Conservation (phyloP, 1,140 invertebrate genomes). For the Bombus impatiens region DNA sequence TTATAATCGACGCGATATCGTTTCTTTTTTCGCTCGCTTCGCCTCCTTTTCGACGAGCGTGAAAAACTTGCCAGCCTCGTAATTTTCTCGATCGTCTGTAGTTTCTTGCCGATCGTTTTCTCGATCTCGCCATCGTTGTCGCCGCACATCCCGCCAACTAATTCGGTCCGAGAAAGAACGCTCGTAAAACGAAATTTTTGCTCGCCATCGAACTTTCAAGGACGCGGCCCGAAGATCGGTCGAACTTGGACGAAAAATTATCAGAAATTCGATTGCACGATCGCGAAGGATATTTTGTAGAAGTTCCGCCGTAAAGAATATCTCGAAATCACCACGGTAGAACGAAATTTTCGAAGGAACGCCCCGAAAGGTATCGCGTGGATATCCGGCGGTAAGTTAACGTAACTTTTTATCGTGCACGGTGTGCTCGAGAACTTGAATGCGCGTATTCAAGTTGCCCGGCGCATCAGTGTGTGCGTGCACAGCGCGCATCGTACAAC, state of each 20-base stretch:
- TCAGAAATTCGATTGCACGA: not conserved
- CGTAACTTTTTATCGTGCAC: constrained; percentile 1
- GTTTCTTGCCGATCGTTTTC: constrained; percentile 35
- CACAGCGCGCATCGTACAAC: constrained; percentile 16
- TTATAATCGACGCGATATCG: constrained; percentile 16
- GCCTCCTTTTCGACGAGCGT: not conserved
- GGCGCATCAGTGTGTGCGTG: constrained; percentile 5
- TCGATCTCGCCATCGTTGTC: not conserved
- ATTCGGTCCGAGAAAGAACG: constrained; percentile 13
- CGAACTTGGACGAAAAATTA: not conserved
- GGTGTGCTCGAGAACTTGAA: not conserved
- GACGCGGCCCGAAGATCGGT: too few species aligned
- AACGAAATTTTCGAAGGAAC: not conserved
- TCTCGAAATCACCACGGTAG: not conserved
- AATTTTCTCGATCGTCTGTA: constrained; percentile 35
- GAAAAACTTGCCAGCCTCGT: constrained; percentile 40
- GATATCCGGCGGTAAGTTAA: not conserved
- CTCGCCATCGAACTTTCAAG: not conserved
- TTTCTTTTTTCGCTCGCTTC: not conserved
- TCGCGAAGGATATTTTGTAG: not conserved
- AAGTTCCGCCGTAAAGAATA: not conserved
- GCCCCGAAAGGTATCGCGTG: not conserved
- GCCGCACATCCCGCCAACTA: not conserved
- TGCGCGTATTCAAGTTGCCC: not conserved
- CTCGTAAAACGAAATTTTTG: constrained; percentile 30